Base-by-base conservation (phyloP, 2,113 vertebrate genomes). In the Entosphenus tridentatus region DNA sequence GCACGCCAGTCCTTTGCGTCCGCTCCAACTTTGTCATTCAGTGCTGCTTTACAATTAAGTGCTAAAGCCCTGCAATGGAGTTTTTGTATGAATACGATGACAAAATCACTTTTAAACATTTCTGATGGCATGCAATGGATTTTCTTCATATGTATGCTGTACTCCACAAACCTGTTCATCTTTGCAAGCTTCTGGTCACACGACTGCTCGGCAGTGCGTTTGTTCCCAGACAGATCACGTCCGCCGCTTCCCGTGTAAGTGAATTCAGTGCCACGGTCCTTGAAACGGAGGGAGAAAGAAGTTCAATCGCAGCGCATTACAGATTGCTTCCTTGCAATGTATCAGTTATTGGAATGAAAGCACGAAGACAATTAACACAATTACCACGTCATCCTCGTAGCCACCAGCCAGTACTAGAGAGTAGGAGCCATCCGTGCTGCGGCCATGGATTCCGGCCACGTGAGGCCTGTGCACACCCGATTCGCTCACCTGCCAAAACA, bases 111-210 rank as follows among this genome's bases (percentile, higher is more conserved):
- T 39, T 39, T 56, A 3, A 56, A 12, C 13, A 18, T 18, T 18
- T 57, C 21, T 57, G 12, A 68, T 56, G 10, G 58, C 21, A 69
- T 16, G 11, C 5, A 17, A 57, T 16, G 56, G 3, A 13, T n/a
- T 21, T 21, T 68, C 57, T 57, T 57, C 16, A n/a, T 14, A 2
- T 56, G 12, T 57, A 69, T 17, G 2, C 11, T 69, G n/a, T 12
- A 17, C 10, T 57, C 17, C 18, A 55, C 79, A 1, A 3, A 96
- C 92, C 91, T 83, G 81, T 98, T 98, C 85, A 90, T 98, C 71
- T 98, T 93, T 73, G 89, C 95, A 57, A 98, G 88, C 68, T 96
- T 98, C 74, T 98, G 93, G 68, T 98, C 92, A 72, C 90, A 96
- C 1, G 92, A 96, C 73, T 98, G 93, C 57, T 95, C 92, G 0